A percentile compares a stretch with the other conserved stretches of the same genome.
Evolutionary conservation across 35 echinoderm and acorn worm species (phyloP).

Genomic region (Nesometra sesokonis): DNA sequence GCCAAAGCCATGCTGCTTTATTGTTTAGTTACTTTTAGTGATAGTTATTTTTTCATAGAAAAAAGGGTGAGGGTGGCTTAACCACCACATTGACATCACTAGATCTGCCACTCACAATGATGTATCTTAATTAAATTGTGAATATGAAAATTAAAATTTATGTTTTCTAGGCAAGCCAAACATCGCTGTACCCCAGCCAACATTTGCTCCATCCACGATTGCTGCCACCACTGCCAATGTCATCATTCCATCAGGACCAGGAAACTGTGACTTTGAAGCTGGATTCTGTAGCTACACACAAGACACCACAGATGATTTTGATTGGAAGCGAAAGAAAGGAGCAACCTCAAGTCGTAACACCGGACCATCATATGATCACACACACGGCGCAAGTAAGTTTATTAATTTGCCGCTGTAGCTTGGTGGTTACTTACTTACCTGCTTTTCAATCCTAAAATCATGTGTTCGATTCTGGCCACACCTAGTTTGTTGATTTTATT

Average conservation of each 20-base stretch:
- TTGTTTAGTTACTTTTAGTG: slow-evolving; percentile 3
- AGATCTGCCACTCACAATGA: too few species aligned
- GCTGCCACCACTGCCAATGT: background rate
- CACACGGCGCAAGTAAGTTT: slow-evolving; percentile 12
- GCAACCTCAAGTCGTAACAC: slow-evolving; percentile 25
- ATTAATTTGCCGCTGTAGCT: too few species aligned
- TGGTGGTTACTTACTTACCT: too few species aligned
- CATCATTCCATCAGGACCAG: slow-evolving; percentile 26
- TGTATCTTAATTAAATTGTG: too few species aligned
- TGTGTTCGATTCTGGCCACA: too few species aligned
- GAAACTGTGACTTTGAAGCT: slow-evolving; percentile 65
- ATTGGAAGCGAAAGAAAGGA: slow-evolving; percentile 60
- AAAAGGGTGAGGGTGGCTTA: too few species aligned
- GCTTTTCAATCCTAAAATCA: too few species aligned
- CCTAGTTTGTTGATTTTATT: too few species aligned
- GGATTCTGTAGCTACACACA: slow-evolving; percentile 49
- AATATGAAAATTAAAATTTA: too few species aligned
- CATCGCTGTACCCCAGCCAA: background rate
- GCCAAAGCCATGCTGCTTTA: too few species aligned
- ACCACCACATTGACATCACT: too few species aligned
- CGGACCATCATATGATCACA: slow-evolving; percentile 70
- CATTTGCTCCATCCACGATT: background rate
- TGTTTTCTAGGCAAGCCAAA: background rate
- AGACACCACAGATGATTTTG: slow-evolving; percentile 36
- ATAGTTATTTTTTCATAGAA: too few species aligned